These are phyloP conservation scores for Amphimedon queenslandica DNA, from an alignment of 37 sponge, comb jelly and placozoan genomes.

Conservation along the genomic window DNA sequence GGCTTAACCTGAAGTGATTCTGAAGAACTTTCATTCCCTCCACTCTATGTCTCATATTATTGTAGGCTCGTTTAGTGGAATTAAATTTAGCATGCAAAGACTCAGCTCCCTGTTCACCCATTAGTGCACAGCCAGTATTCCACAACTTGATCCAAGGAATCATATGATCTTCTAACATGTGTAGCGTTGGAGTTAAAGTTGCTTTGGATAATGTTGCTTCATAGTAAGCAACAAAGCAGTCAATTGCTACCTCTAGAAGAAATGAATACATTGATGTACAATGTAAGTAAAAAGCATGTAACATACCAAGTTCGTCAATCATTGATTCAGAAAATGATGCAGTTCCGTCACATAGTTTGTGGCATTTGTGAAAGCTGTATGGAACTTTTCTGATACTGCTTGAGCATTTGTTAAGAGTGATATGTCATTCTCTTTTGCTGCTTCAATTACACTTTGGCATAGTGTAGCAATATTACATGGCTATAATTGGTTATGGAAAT, in stretches of 20 bases:
- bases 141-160: conserved; percentile 11
- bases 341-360: not conserved
- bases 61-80: not conserved
- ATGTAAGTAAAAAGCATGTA: not conserved
- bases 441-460: not conserved
- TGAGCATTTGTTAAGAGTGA: not conserved
- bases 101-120: conserved; percentile 30
- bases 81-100: conserved; percentile 9
- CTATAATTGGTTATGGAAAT: not conserved
- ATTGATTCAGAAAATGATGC: no score
- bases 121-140: conserved; percentile 6
- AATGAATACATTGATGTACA: not conserved
- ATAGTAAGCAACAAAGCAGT: not conserved
- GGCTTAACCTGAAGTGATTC: not conserved
- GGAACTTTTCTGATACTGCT: not conserved
- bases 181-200: not conserved
- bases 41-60: conserved; percentile 3
- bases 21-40: not conserved
- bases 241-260: not conserved
- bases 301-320: no score
- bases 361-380: not conserved
- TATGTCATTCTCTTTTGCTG: not conserved
- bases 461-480: not conserved
- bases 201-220: not conserved
- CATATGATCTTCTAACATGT: conserved; percentile 28